Evolutionary conservation across 2,797 vertebrate genomes (phyloP).

Genomic region (Eutrigla gurnardus): DNA sequence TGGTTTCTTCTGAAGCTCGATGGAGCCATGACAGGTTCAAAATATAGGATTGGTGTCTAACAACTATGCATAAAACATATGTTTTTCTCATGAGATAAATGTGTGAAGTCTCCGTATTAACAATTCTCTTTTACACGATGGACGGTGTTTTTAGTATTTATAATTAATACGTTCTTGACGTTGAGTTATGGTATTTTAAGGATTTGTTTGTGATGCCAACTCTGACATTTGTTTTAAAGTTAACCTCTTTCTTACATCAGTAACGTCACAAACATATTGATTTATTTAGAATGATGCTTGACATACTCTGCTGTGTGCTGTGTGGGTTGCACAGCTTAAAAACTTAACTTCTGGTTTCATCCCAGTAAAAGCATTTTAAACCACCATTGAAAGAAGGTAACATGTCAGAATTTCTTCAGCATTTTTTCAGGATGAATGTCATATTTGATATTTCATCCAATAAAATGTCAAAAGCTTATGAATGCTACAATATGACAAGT

Average conservation of each 20-base stretch:
- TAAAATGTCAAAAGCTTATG: neutral
- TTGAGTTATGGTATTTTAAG: constrained; percentile 20
- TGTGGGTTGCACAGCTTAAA: constrained; percentile 1
- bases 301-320: neutral
- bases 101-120: constrained; percentile 46
- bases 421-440: neutral
- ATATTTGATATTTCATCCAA: neutral
- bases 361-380: constrained; percentile 6
- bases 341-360: neutral
- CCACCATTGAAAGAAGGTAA: neutral
- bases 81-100: constrained; percentile 33
- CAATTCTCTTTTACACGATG: constrained; percentile 53
- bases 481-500: neutral
- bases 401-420: constrained; percentile 11
- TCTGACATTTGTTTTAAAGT: constrained; percentile 26
- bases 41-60: constrained; percentile 17
- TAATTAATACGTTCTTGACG: constrained; percentile 30
- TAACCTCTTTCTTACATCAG: constrained; percentile 9
- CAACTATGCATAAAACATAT: constrained; percentile 57
- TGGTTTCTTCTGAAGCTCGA: neutral
- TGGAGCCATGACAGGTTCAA: constrained; percentile 17
- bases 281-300: constrained; percentile 9
- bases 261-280: neutral
- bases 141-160: constrained; percentile 36
- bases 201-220: constrained; percentile 22